phyloP scores from a whole-genome alignment of 2,888 invertebrate genomes.

The Halictus quadricinctus region DNA sequence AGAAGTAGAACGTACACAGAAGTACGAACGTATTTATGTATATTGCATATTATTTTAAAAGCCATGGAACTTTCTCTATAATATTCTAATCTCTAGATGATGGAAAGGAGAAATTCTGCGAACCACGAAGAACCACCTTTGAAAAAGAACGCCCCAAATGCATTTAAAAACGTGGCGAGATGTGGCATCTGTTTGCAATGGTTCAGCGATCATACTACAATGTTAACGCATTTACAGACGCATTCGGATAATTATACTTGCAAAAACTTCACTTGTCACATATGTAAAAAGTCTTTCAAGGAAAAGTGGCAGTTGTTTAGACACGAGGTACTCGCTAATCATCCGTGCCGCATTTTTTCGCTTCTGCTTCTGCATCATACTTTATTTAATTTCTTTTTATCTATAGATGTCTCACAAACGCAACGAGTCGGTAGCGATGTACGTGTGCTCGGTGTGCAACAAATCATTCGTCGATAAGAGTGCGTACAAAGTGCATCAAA shows the following conservation, averaged over 20 bases:
- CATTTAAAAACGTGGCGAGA: constrained; percentile 73
- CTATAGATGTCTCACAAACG: constrained; percentile 74
- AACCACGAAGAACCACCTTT: constrained; percentile 62
- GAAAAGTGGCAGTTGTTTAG: constrained; percentile 77
- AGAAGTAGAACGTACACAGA: constrained; percentile 70
- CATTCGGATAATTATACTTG: constrained; percentile 73
- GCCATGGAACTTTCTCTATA: not conserved
- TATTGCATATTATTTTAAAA: not conserved
- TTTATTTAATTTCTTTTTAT: constrained; percentile 10
- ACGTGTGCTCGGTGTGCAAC: constrained; percentile 71
- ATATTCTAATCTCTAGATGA: constrained; percentile 58
- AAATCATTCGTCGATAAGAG: constrained; percentile 72
- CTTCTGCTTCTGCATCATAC: not conserved
- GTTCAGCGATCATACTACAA: constrained; percentile 77
- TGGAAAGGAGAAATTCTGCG: constrained; percentile 65
- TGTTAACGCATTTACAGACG: constrained; percentile 76
- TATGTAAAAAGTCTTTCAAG: constrained; percentile 76
- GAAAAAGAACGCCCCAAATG: constrained; percentile 64
- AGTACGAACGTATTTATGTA: constrained; percentile 46
- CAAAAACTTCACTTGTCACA: constrained; percentile 72
- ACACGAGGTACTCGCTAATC: constrained; percentile 72
- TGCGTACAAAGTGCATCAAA: constrained; percentile 71
- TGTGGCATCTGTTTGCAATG: constrained; percentile 76
- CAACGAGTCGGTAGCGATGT: constrained; percentile 50
- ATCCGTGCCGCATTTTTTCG: constrained; percentile 1